Conservation (phyloP, 2,113 vertebrate species). For the Naja naja region DNA sequence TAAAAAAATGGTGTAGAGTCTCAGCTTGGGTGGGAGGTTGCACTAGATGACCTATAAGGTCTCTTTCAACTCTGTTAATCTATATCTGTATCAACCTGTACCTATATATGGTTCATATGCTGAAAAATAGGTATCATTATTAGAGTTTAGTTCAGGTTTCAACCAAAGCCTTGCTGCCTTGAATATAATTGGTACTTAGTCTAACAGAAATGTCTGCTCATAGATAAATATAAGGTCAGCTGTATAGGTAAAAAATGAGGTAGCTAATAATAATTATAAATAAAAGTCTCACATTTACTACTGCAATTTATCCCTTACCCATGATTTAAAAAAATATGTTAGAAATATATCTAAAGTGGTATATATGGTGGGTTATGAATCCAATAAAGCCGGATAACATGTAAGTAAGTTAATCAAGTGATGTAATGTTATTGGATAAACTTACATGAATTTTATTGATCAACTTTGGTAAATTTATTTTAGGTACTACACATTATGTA, state of each 20-base stretch:
- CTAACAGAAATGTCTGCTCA: neutral
- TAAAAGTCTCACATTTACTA: neutral
- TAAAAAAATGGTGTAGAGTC: no score
- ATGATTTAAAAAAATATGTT: neutral
- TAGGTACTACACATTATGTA: neutral
- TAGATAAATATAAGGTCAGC: neutral
- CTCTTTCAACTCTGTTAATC: no score
- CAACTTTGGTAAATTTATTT: constrained; percentile 7
- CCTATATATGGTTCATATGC: neutral
- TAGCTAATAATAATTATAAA: neutral
- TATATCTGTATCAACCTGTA: no score
- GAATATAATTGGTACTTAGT: neutral
- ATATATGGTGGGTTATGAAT: neutral
- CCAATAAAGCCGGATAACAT: neutral
- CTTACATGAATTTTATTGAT: neutral
- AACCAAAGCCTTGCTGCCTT: neutral
- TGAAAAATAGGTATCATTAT: neutral
- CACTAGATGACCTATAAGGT: no score
- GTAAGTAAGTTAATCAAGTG: constrained; percentile 1
- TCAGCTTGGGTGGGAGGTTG: no score
- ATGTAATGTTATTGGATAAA: constrained; percentile 13
- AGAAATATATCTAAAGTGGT: neutral
- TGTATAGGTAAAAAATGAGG: neutral
- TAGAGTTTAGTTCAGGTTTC: neutral
- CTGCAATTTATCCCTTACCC: neutral